These are phyloP conservation scores for Rhipidura dahli DNA, from an alignment of 2,113 vertebrate genomes.

Conservation along the genomic window DNA sequence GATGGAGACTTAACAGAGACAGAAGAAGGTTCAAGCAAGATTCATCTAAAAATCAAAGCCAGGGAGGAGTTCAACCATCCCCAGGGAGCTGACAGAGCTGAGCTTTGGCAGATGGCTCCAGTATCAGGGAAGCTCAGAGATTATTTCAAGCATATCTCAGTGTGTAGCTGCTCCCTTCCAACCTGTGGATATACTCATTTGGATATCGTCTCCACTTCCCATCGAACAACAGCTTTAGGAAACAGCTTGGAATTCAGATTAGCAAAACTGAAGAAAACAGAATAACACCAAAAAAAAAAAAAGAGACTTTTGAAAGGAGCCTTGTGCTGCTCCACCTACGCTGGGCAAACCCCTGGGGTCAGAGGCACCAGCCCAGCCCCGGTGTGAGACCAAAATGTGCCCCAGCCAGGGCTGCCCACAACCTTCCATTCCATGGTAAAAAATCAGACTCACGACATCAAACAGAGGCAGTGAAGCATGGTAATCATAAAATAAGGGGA, in stretches of 20 bases:
- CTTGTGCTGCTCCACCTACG: background rate
- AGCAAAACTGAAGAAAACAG: background rate
- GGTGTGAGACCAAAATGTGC: accelerated
- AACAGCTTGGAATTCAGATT: constrained; percentile 20
- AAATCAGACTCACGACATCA: background rate
- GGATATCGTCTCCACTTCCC: background rate
- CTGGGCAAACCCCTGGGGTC: background rate
- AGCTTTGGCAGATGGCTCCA: constrained; percentile 39
- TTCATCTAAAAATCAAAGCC: background rate
- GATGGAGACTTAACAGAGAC: constrained; percentile 6
- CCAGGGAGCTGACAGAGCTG: background rate
- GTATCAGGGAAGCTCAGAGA: background rate
- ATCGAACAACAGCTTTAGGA: background rate
- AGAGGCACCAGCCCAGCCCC: background rate
- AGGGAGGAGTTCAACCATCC: background rate
- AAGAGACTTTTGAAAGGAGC: background rate
- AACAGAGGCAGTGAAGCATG: background rate
- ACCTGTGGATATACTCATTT: background rate
- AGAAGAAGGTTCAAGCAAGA: constrained; percentile 13
- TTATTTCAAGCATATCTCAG: background rate
- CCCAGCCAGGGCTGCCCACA: background rate
- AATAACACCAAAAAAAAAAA: background rate
- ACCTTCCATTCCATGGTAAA: background rate
- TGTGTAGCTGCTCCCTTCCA: background rate
- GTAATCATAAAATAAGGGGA: constrained; percentile 23